Evolutionary conservation across 2,888 invertebrate species (phyloP), one percentile per base, ranked within the genome.

Genomic region (Fabriciana adippe): DNA sequence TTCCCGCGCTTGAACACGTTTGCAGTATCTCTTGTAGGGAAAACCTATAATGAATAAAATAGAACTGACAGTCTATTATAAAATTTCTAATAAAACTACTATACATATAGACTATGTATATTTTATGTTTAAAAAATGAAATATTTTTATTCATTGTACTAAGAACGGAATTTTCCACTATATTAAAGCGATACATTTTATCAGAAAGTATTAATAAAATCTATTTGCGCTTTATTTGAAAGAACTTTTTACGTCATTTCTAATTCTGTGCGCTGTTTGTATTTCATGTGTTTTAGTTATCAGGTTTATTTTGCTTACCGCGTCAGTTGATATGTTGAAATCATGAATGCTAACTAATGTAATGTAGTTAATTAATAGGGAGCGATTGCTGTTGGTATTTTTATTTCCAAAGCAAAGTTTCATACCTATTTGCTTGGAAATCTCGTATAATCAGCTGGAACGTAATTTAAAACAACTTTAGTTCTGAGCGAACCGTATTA

Each of bases 1-100:
- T 67, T 72, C 72, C 72, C 70, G 76, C 78, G 81, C 84, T 86
- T 80, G 75, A 82, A 83, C 84, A 83, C 81, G 83, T 83, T 77
- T 76, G 61, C 70, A 64, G 72, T 73, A 62, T 63, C 75, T 68
- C 51, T 61, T 61, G 26, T 35, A 35, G 18, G 51, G 51, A 61
- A 31, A 53, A 61, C 35, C 35, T 51, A 35, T 51, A 21, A 41
- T 35, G 35, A 51, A 51, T 51, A 51, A 51, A 51, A 16, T 51
- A 16, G 5, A 11, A 41, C 35, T 59, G 26, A 61, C 18, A 48
- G 35, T n/a, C 50, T 35, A 35, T 60, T 31, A 61, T 26, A 61
- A 26, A 26, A 26, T 26, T 26, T 26, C 5, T 26, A 3, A 26
- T 26, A 26, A 26, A 26, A 26, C 26, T 26, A 26, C 4, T 26